These are phyloP conservation scores for Onthophagus taurus DNA, from an alignment of 1,140 invertebrate genomes.

Conservation along the genomic window DNA sequence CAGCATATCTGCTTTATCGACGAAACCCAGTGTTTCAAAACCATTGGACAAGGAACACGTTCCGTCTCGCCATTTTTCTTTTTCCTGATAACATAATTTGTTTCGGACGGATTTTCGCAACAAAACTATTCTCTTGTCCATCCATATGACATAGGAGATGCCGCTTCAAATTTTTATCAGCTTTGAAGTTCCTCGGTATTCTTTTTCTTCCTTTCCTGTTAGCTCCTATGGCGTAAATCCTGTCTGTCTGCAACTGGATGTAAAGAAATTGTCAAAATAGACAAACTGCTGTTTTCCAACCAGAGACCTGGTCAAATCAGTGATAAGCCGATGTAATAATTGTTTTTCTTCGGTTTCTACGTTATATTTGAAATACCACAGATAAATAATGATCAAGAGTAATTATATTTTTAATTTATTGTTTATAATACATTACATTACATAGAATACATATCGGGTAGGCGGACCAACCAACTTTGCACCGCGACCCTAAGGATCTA, in stretches of 20 bases:
- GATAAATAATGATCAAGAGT: too few species aligned
- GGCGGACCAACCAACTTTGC: too few species aligned
- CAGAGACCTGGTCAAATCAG: constrained; percentile 26
- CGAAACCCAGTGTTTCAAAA: constrained; percentile 32
- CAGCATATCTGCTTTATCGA: constrained; percentile 36
- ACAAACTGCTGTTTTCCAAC: constrained; percentile 27
- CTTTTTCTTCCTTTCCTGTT: constrained; percentile 29
- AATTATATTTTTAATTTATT: too few species aligned
- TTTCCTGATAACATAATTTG: constrained; percentile 26
- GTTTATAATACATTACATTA: too few species aligned
- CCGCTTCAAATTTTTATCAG: constrained; percentile 32
- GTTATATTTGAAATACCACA: too few species aligned
- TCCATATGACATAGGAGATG: constrained; percentile 35
- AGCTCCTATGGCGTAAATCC: constrained; percentile 30
- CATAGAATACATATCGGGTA: too few species aligned
- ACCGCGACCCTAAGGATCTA: too few species aligned
- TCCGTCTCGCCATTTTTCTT: constrained; percentile 14
- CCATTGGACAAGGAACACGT: constrained; percentile 24
- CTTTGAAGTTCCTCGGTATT: constrained; percentile 22
- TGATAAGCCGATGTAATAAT: constrained; percentile 31
- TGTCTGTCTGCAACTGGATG: constrained; percentile 27
- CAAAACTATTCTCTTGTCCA: constrained; percentile 34
- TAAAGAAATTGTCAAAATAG: constrained; percentile 34
- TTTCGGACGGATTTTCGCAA: constrained; percentile 32
- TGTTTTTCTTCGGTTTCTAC: too few species aligned